Evolutionary conservation across 1,140 invertebrate species (phyloP), one percentile per base, ranked within the genome.

Genomic region (Charaxes varanes): DNA sequence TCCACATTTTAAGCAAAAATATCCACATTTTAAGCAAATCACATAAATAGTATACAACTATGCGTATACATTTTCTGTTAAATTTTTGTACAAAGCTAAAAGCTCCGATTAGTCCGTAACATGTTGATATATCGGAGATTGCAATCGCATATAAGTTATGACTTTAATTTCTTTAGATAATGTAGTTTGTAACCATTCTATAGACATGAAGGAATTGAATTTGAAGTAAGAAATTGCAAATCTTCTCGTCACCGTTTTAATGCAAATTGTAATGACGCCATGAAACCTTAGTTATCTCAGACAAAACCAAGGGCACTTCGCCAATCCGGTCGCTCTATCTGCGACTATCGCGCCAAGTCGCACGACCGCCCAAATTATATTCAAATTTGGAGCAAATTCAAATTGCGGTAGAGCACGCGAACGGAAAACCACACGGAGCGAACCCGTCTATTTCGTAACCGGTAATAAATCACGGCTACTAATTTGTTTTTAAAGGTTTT

Each of bases 401-500:
- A 82, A 82, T 82, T 79, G 68, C 65, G 38, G 73, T 74, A 72
- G 44, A 34, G 73, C 78, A 82, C 78, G 74, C 74, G 64, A 82
- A 54, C 65, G 45, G 54, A 72, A 62, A 78, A 63, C 62, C 10
- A 17, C 19, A 31, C 21, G 31, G 22, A 17, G 19, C 27, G 16
- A 30, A 14, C 40, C 31, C 44, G 49, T n/a, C 28, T 42, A 35
- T 66, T 66, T 78, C 73, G 71, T 65, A 81, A 76, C 60, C 27
- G 26, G 64, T 52, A 74, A 82, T 82, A 82, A 82, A 82, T 82
- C 78, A 82, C 76, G 52, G 61, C 67, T 62, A 66, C 74, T 82
- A 80, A 82, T 82, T 82, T 82, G 78, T 74, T 82, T 82, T 82
- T 82, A 78, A 82, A 82, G 64, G 66, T 81, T 77, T n/a, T n/a